Evolutionary conservation across 2,797 vertebrate genomes (phyloP).

Genomic region (Micrastur ruficollis): DNA sequence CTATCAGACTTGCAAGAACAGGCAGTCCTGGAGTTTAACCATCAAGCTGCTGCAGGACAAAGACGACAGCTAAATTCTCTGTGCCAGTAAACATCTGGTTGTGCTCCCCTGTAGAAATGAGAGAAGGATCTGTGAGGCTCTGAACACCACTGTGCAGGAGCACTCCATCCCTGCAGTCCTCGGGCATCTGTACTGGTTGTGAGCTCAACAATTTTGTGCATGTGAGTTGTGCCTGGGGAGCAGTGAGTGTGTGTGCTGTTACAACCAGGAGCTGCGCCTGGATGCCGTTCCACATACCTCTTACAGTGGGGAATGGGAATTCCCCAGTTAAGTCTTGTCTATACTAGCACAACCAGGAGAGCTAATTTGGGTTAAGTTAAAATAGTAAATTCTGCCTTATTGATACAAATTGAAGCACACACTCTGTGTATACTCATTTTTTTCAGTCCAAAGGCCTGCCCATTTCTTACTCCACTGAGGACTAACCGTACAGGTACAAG

Average conservation of each 20-base stretch:
- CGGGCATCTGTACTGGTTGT: neutral
- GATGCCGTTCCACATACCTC: neutral
- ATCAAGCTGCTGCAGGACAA: neutral
- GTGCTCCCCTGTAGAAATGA: neutral
- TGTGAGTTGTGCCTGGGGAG: neutral
- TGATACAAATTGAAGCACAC: neutral
- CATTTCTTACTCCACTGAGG: neutral
- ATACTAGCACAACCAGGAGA: too few species aligned
- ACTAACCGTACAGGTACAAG: neutral
- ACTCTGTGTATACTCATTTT: neutral
- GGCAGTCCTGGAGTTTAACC: neutral
- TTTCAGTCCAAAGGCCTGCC: neutral
- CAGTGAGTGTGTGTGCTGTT: neutral
- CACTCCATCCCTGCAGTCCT: neutral
- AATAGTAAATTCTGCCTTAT: neutral
- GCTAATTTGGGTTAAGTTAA: neutral
- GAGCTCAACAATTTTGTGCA: neutral
- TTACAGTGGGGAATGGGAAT: neutral
- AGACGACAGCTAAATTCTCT: neutral
- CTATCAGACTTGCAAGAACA: neutral
- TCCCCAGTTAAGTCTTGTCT: neutral
- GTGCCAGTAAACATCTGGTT: neutral
- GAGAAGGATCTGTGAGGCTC: neutral
- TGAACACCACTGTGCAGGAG: neutral
- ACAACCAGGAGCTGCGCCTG: neutral